Evolutionary conservation across 2,113 vertebrate genomes (phyloP).

Genomic region (Hyla sarda): DNA sequence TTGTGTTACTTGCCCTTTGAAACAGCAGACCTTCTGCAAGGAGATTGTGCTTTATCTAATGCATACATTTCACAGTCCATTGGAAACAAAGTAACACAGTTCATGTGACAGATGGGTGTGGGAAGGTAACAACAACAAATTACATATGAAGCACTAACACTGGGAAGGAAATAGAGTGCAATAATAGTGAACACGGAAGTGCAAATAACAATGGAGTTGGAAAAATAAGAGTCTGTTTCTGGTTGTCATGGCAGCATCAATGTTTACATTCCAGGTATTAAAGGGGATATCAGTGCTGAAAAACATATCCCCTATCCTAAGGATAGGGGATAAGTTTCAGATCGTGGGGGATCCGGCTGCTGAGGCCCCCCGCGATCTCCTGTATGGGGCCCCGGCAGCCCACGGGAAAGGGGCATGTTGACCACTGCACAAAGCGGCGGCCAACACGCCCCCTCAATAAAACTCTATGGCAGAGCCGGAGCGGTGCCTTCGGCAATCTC

Average conservation of each 20-base stretch:
- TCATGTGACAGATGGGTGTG: slow-evolving; percentile 10
- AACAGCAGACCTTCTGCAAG: background rate
- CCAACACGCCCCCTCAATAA: too few relatives aligned
- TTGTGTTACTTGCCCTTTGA: slow-evolving; percentile 25
- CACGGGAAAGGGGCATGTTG: too few relatives aligned
- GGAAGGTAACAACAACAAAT: background rate
- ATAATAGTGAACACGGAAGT: background rate
- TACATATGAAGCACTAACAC: background rate
- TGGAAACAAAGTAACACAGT: background rate
- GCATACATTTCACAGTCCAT: slow-evolving; percentile 29
- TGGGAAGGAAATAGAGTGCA: background rate
- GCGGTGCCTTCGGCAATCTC: too few relatives aligned
- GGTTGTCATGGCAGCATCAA: background rate
- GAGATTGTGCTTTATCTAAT: background rate
- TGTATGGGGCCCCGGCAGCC: too few relatives aligned
- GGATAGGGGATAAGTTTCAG: too few relatives aligned
- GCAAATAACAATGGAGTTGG: background rate
- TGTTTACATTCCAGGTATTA: background rate
- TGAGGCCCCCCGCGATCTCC: too few relatives aligned
- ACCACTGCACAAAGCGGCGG: too few relatives aligned
- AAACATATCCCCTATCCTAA: too few relatives aligned
- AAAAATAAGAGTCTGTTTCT: background rate
- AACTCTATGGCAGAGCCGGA: too few relatives aligned
- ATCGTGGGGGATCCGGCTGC: too few relatives aligned
- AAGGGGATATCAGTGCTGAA: too few relatives aligned